Conservation (phyloP, 53 echinoderm and acorn worm genomes). For the Crossaster papposus region DNA sequence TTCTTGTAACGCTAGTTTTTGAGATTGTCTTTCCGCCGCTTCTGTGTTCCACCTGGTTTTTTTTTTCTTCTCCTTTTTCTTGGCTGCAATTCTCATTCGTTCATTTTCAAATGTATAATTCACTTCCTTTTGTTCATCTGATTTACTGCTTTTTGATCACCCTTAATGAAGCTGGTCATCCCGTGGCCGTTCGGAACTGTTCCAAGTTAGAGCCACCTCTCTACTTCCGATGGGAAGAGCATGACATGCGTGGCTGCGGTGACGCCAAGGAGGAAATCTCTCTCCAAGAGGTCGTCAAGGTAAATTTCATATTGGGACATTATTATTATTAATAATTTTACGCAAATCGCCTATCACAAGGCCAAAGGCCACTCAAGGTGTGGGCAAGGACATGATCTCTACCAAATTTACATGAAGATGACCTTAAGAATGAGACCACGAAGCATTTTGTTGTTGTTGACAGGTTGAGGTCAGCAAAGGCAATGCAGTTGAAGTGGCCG, state of each 20-base stretch:
- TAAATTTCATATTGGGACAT: neutral
- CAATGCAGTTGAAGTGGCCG: slow-evolving; percentile 41
- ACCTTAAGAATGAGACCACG: too few relatives aligned
- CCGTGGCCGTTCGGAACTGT: slow-evolving; percentile 18
- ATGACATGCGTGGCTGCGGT: neutral
- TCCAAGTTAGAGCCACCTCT: neutral
- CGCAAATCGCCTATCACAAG: too few relatives aligned
- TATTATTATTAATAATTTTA: neutral
- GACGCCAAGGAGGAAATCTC: neutral
- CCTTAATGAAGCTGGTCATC: slow-evolving; percentile 17
- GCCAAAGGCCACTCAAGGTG: neutral
- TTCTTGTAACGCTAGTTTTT: too few relatives aligned
- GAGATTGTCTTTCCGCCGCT: too few relatives aligned
- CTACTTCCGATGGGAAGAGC: slow-evolving; percentile 30
- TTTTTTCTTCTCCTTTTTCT: too few relatives aligned
- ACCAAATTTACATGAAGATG: too few relatives aligned
- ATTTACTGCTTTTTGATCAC: neutral
- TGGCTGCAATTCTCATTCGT: neutral
- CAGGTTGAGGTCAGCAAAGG: slow-evolving; percentile 32
- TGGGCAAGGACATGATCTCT: too few relatives aligned
- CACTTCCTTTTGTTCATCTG: neutral
- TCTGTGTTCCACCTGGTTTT: too few relatives aligned
- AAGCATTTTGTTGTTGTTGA: neutral
- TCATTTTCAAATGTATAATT: neutral
- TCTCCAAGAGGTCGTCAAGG: neutral